phyloP scores from a whole-genome alignment of 30 jellyfish, hydroid and myxozoan species.

The Aurelia sp. region DNA sequence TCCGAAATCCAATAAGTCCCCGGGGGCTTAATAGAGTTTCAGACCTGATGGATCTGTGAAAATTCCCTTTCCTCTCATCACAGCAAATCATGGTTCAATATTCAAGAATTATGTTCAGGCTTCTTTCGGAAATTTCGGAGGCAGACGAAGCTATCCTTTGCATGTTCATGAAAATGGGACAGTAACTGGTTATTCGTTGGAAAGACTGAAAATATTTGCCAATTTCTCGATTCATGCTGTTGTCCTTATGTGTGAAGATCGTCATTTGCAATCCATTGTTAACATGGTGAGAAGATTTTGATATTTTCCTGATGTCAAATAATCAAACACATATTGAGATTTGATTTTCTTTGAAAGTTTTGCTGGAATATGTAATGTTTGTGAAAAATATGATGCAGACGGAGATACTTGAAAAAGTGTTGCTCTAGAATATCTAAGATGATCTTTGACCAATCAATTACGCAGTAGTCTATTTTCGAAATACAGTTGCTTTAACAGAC shows the following conservation, averaged over 20 bases:
- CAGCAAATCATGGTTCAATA: conserved; percentile 19
- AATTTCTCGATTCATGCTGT: conserved; percentile 47
- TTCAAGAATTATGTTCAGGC: conserved; percentile 24
- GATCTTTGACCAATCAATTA: too few species aligned
- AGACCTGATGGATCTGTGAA: neutral
- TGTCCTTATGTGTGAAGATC: conserved; percentile 24
- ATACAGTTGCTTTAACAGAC: too few species aligned
- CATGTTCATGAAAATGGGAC: conserved; percentile 6
- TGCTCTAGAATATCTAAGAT: too few species aligned
- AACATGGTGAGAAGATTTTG: conserved; percentile 21
- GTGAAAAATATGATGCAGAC: too few species aligned
- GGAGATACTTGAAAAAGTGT: too few species aligned
- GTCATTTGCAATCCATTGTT: conserved; percentile 31
- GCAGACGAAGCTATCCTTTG: conserved; percentile 24
- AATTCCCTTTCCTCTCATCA: neutral
- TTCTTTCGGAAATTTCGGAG: neutral
- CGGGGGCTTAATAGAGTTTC: too few species aligned
- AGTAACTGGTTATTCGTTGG: conserved; percentile 4
- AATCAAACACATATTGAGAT: too few species aligned
- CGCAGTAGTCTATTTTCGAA: too few species aligned
- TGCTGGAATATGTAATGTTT: too few species aligned
- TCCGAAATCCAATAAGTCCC: too few species aligned
- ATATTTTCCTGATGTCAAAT: too few species aligned
- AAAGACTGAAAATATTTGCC: conserved; percentile 16
- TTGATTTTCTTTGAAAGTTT: too few species aligned